These are phyloP conservation scores for Pao palembangensis DNA, from an alignment of 2,113 vertebrate genomes.

Conservation along the genomic window DNA sequence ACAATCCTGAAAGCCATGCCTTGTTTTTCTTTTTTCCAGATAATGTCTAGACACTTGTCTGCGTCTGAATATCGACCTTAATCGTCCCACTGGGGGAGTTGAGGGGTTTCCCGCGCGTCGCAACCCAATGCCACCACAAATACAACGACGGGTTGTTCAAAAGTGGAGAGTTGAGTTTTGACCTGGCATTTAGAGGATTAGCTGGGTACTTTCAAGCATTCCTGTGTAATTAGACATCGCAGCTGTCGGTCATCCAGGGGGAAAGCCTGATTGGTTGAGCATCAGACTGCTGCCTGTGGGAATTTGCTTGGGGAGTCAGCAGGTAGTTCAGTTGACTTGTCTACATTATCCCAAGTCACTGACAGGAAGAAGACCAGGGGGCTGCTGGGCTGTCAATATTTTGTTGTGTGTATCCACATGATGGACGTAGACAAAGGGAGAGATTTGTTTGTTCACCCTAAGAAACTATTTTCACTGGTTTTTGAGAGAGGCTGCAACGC, in stretches of 20 bases:
- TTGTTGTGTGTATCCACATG: slow-evolving; percentile 20
- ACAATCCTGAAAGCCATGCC: slow-evolving; percentile 11
- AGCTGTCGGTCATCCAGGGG: slow-evolving; percentile 66
- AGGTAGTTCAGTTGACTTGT: slow-evolving; percentile 44
- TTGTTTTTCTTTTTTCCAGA: slow-evolving; percentile 22
- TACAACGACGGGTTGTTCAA: slow-evolving; percentile 56
- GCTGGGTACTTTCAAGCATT: slow-evolving; percentile 67
- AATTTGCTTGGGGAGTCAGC: slow-evolving; percentile 58
- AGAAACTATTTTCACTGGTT: not conserved
- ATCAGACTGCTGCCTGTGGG: slow-evolving; percentile 55
- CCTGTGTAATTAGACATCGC: slow-evolving; percentile 75
- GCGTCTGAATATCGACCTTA: slow-evolving; percentile 38
- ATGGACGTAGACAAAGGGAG: slow-evolving; percentile 8
- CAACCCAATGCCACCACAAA: slow-evolving; percentile 29
- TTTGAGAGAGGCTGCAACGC: too few species aligned
- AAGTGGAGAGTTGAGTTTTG: slow-evolving; percentile 57
- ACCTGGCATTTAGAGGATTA: slow-evolving; percentile 75
- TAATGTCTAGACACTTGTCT: slow-evolving; percentile 49
- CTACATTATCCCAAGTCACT: slow-evolving; percentile 57
- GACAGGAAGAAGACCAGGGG: slow-evolving; percentile 39
- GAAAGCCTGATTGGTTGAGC: slow-evolving; percentile 63
- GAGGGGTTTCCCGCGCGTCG: slow-evolving; percentile 45
- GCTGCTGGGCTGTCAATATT: slow-evolving; percentile 16
- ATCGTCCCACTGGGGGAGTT: slow-evolving; percentile 19
- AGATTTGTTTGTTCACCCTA: not conserved